Conservation (phyloP, 2,888 invertebrate species). For the Bimastos eiseni region DNA sequence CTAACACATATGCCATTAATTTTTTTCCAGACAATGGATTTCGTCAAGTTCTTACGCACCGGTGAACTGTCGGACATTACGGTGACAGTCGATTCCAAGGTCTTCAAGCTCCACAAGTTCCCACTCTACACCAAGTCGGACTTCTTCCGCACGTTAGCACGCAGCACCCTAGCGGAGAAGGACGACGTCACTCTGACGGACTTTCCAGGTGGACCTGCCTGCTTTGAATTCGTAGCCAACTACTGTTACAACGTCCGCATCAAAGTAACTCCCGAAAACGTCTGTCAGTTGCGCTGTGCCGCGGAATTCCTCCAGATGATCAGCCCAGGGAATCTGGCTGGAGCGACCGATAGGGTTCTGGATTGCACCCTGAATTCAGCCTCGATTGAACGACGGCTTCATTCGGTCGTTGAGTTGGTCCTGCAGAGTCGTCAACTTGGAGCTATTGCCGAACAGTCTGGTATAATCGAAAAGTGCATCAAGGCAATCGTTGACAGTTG, state of each 20-base stretch:
- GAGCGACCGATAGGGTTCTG: constrained; percentile 53
- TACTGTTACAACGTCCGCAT: constrained; percentile 54
- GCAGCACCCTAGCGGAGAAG: constrained; percentile 45
- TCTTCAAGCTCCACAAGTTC: constrained; percentile 59
- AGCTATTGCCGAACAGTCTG: constrained; percentile 51
- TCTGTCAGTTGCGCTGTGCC: constrained; percentile 49
- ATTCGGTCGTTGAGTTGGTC: constrained; percentile 49
- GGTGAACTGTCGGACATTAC: constrained; percentile 61
- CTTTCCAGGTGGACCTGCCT: constrained; percentile 59
- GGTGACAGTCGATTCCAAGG: constrained; percentile 52
- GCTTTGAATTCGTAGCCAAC: constrained; percentile 57
- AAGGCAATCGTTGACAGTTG: constrained; percentile 57
- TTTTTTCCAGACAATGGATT: constrained; percentile 38
- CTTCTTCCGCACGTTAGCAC: constrained; percentile 52
- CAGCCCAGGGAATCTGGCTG: constrained; percentile 53
- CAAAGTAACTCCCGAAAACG: constrained; percentile 31
- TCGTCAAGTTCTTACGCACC: constrained; percentile 40
- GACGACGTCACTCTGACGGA: constrained; percentile 48
- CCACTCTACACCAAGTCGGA: constrained; percentile 60
- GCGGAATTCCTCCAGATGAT: constrained; percentile 58
- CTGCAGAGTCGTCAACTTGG: constrained; percentile 50
- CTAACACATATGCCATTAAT: background rate
- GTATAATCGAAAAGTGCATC: constrained; percentile 50
- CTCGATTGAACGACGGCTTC: constrained; percentile 51
- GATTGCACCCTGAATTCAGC: constrained; percentile 54